These are phyloP conservation scores for Pocota personata DNA, from an alignment of 2,888 invertebrate genomes.

Conservation along the genomic window DNA sequence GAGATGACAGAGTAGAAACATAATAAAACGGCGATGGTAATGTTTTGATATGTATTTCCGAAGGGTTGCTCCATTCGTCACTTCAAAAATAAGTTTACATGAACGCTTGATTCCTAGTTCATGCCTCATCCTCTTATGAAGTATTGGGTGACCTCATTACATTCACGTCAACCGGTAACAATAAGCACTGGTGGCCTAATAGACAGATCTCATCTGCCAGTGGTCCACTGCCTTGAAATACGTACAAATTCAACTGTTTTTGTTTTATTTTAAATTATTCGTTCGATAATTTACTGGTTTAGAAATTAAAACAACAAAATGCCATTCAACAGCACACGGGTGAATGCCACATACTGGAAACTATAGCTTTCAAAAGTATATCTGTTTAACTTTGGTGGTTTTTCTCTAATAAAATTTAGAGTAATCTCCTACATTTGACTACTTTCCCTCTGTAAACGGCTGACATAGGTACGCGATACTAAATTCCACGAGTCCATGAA, in stretches of 20 bases:
- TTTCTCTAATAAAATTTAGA: neutral
- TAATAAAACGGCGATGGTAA: too few relatives aligned
- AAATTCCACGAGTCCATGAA: slow-evolving; percentile 98
- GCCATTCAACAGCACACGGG: neutral
- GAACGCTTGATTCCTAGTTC: too few relatives aligned
- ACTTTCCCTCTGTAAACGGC: slow-evolving; percentile 90
- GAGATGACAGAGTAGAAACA: too few relatives aligned
- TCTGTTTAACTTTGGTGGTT: slow-evolving; percentile 28
- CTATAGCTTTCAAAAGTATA: neutral
- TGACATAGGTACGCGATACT: slow-evolving; percentile 94
- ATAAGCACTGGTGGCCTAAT: too few relatives aligned
- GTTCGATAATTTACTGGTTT: neutral
- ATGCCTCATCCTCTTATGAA: too few relatives aligned
- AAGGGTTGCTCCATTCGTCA: too few relatives aligned
- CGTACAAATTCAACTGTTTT: neutral
- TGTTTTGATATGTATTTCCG: too few relatives aligned
- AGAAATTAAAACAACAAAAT: slow-evolving; percentile 11
- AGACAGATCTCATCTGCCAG: too few relatives aligned
- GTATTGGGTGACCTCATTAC: too few relatives aligned
- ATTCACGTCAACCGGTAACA: too few relatives aligned
- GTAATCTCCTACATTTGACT: slow-evolving; percentile 22
- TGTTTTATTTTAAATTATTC: neutral
- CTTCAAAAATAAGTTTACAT: too few relatives aligned
- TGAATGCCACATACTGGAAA: neutral
- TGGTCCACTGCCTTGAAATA: too few relatives aligned